These are phyloP conservation scores for Ennomos erosarius DNA, from an alignment of 2,888 invertebrate genomes.

Conservation along the genomic window DNA sequence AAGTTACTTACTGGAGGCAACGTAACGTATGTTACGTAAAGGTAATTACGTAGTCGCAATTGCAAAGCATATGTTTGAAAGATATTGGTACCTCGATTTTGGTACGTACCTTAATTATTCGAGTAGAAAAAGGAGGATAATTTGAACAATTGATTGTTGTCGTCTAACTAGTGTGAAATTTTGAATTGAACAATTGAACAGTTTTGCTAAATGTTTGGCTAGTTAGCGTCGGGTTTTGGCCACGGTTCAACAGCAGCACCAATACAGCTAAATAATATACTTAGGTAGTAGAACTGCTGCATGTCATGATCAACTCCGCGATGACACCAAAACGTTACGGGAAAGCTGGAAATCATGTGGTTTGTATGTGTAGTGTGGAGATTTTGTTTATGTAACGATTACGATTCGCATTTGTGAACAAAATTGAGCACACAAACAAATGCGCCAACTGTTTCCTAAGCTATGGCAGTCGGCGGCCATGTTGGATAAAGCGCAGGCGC, in stretches of 20 bases:
- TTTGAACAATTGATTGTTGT: slow-evolving; percentile 31
- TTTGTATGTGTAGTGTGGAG: too few species aligned
- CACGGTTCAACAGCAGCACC: slow-evolving; percentile 33
- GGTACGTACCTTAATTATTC: neutral
- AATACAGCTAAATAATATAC: neutral
- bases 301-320: neutral
- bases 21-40: slow-evolving; percentile 8
- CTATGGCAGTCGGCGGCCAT: slow-evolving; percentile 42
- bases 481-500: slow-evolving; percentile 50
- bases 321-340: too few species aligned
- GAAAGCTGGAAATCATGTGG: too few species aligned
- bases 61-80: neutral
- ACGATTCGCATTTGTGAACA: slow-evolving; percentile 1
- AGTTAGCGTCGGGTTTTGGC: slow-evolving; percentile 34
- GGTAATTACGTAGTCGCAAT: neutral
- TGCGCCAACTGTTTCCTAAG: slow-evolving; percentile 4
- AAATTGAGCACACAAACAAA: slow-evolving; percentile 7
- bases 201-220: slow-evolving; percentile 25
- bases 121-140: neutral
- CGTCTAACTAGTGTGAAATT: slow-evolving; percentile 29
- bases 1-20: slow-evolving; percentile 4
- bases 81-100: slow-evolving; percentile 9
- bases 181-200: slow-evolving; percentile 26
- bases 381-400: neutral
- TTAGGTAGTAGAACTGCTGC: neutral